Percentiles rank a stretch among this genome's conserved stretches.
Evolutionary conservation across 1,140 invertebrate genomes (phyloP).

Genomic region (Mylabris phalerata): DNA sequence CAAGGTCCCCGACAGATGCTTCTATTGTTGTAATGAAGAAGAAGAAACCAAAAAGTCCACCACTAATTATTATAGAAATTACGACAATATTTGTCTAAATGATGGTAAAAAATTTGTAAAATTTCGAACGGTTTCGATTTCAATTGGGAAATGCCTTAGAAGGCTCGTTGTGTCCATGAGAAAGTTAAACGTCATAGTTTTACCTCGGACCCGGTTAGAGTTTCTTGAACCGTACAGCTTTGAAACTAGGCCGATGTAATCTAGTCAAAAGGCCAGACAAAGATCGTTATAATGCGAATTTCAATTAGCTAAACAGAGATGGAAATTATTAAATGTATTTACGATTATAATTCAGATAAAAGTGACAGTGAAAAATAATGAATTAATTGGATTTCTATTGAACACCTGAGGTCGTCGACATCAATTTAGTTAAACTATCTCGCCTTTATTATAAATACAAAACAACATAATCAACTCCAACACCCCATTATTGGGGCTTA

Average conservation of each 20-base stretch:
- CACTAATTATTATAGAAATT: too few relatives aligned
- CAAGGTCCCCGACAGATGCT: constrained; percentile 18
- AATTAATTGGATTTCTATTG: constrained; percentile 18
- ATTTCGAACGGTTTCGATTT: constrained; percentile 23
- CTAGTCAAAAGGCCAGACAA: constrained; percentile 9
- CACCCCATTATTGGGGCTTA: too few relatives aligned
- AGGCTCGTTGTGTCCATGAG: constrained; percentile 32
- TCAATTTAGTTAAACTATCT: constrained; percentile 6
- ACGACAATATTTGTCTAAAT: too few relatives aligned
- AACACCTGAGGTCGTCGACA: constrained; percentile 24
- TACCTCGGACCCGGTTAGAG: constrained; percentile 31
- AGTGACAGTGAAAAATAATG: constrained; percentile 36
- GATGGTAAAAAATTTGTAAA: neutral
- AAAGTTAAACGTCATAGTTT: constrained; percentile 33
- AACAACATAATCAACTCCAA: neutral
- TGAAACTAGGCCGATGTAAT: constrained; percentile 27
- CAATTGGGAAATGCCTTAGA: constrained; percentile 24
- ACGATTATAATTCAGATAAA: constrained; percentile 23
- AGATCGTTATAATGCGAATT: constrained; percentile 4
- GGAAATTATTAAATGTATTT: neutral
- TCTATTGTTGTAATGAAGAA: neutral
- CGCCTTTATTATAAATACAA: neutral
- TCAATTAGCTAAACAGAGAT: neutral
- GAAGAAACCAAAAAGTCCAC: neutral
- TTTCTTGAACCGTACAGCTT: constrained; percentile 28